Percentiles rank a stretch among this genome's conserved stretches.
Evolutionary conservation across 2,797 vertebrate genomes (phyloP).

Genomic region (Mus spretus): DNA sequence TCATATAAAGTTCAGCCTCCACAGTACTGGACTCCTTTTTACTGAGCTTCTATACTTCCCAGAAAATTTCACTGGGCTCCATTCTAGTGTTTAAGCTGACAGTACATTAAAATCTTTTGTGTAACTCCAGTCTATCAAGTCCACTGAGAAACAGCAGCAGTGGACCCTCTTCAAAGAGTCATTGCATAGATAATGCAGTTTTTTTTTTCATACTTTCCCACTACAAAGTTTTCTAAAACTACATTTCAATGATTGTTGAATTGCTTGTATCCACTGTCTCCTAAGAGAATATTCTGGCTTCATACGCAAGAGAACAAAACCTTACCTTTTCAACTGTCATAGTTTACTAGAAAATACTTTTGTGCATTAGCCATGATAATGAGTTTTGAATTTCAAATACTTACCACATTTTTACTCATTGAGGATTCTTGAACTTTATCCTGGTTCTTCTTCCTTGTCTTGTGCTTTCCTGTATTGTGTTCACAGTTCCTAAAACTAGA

Average conservation of each 20-base stretch:
- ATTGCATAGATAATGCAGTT: not conserved
- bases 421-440: not conserved
- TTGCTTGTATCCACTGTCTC: not conserved
- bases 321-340: not conserved
- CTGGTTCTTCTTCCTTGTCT: not conserved
- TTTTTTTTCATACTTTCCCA: not conserved
- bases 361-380: not conserved
- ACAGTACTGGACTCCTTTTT: not conserved
- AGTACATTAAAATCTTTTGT: not conserved
- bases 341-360: constrained; percentile 12
- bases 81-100: not conserved
- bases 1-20: not conserved
- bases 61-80: not conserved
- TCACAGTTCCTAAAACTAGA: not conserved
- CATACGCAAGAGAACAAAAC: not conserved
- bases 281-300: not conserved
- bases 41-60: not conserved
- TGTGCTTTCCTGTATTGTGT: not conserved
- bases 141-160: not conserved
- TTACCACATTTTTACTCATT: not conserved
- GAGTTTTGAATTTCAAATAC: not conserved
- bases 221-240: not conserved
- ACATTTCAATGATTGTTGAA: not conserved
- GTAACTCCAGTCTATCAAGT: not conserved
- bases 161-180: not conserved